phyloP scores from a whole-genome alignment of 2,113 vertebrate genomes.

The Neogobius melanostomus region DNA sequence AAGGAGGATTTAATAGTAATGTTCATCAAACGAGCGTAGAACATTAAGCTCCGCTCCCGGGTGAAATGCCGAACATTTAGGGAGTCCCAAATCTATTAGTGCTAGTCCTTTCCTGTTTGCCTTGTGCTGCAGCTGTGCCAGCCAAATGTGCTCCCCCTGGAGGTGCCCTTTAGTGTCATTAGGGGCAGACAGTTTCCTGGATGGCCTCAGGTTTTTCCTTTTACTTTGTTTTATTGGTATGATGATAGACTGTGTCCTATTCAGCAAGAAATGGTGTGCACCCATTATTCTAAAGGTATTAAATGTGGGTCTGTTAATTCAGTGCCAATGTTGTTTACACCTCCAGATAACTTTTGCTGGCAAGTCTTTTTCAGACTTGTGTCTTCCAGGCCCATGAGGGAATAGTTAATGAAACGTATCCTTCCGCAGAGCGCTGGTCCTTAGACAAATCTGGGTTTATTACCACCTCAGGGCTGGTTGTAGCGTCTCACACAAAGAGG shows the following conservation, averaged over 20 bases:
- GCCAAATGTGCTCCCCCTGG: neutral
- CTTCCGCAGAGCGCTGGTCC: slow-evolving; percentile 39
- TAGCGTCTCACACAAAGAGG: slow-evolving; percentile 43
- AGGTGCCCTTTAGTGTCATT: neutral
- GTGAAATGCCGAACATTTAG: no score
- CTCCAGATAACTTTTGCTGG: slow-evolving; percentile 32
- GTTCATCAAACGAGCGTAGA: no score
- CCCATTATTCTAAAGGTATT: no score
- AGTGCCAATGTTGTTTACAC: neutral
- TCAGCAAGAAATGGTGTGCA: neutral
- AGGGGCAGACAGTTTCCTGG: neutral
- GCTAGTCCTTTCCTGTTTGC: slow-evolving; percentile 1
- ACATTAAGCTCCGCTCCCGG: no score
- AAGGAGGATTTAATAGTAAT: no score
- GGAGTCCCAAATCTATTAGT: neutral
- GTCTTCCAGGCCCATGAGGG: slow-evolving; percentile 32
- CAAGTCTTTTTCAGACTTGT: slow-evolving; percentile 31
- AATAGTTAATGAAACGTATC: slow-evolving; percentile 63
- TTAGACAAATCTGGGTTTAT: slow-evolving; percentile 70
- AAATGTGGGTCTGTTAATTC: no score
- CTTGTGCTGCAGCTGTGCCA: neutral
- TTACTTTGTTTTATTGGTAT: neutral
- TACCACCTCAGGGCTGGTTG: slow-evolving; percentile 50
- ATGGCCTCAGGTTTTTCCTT: neutral
- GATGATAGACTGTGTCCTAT: neutral